Evolutionary conservation across 1,140 invertebrate genomes (phyloP), one percentile per base, ranked within the genome.

Genomic region (Heliconius himera): DNA sequence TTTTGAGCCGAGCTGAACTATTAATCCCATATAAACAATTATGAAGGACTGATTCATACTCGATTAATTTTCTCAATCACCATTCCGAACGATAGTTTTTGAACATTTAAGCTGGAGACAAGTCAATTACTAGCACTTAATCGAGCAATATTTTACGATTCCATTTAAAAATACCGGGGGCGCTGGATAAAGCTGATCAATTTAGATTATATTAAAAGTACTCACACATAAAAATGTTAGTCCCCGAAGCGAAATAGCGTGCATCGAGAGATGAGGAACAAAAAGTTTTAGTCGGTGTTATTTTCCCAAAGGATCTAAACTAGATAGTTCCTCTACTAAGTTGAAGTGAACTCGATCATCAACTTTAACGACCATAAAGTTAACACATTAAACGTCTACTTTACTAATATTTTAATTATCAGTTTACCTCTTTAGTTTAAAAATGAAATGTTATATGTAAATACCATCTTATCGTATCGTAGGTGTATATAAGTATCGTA

Each of bases 11-110:
- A 76, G 70, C 80, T 78, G 79, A 83, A 88, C 86, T 87, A 89
- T 93, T 91, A 90, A 90, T 90, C 82, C 87, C 87, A 86, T 82
- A 90, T 90, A 91, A 91, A 89, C 85, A 88, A 90, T 88, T 91
- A 87, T 88, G 77, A 75, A 83, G 83, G 84, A 87, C 78, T 83
- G 81, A 88, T 90, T 89, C 87, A 89, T 88, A 87, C 82, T 81
- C 83, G 80, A 91, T 89, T 88, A 89, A 88, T 89, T 89, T 85
- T 84, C 83, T 83, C 83, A 84, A 86, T 82, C 83, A 73, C 83
- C 83, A 74, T 79, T 72, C 74, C 73, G 56, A 66, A 49, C 46
- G 13, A 80, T 83, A 79, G 82, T 86, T 87, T 87, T 87, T 80
- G 80, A 82, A 78, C 78, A 88, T 89, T 90, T 85, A 87, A 90